Evolutionary conservation across 2,888 invertebrate species (phyloP).

Genomic region (Nephrocerus scutellatus): DNA sequence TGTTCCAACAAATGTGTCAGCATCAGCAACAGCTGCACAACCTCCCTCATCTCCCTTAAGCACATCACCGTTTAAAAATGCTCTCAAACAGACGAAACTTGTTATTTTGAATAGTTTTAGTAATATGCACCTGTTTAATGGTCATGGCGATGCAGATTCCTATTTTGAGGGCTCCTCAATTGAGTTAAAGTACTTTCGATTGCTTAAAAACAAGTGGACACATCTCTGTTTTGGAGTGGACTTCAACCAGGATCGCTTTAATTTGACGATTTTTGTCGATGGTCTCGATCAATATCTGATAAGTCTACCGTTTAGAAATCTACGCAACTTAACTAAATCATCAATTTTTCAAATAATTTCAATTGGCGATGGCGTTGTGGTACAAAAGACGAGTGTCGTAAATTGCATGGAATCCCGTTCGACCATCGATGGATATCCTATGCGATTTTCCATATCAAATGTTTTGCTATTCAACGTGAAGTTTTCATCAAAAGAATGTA

Average conservation of each 20-base stretch:
- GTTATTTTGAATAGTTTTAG: conserved; percentile 42
- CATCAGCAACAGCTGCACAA: conserved; percentile 1
- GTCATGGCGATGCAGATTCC: conserved; percentile 24
- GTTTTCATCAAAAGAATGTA: conserved; percentile 28
- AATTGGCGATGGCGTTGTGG: conserved; percentile 32
- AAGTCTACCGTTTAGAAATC: conserved; percentile 36
- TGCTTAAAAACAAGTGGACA: conserved; percentile 41
- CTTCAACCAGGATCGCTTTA: conserved; percentile 31
- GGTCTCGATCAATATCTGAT: conserved; percentile 38
- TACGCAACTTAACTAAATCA: conserved; percentile 30
- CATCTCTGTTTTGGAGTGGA: conserved; percentile 41
- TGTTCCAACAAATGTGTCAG: conserved; percentile 13
- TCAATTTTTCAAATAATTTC: conserved; percentile 41
- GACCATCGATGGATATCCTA: conserved; percentile 32
- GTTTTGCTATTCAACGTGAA: conserved; percentile 41
- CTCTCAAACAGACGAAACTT: conserved; percentile 40
- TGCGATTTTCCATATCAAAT: conserved; percentile 39
- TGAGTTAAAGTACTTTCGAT: conserved; percentile 35
- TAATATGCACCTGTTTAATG: conserved; percentile 41
- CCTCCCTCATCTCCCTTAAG: neutral
- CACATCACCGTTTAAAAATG: conserved; percentile 34
- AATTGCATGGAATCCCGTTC: conserved; percentile 33
- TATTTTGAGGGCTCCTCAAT: conserved; percentile 35
- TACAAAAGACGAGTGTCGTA: conserved; percentile 1
- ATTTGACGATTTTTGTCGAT: conserved; percentile 35